phyloP scores from a whole-genome alignment of 2,888 invertebrate genomes.

The Protophormia terraenovae region DNA sequence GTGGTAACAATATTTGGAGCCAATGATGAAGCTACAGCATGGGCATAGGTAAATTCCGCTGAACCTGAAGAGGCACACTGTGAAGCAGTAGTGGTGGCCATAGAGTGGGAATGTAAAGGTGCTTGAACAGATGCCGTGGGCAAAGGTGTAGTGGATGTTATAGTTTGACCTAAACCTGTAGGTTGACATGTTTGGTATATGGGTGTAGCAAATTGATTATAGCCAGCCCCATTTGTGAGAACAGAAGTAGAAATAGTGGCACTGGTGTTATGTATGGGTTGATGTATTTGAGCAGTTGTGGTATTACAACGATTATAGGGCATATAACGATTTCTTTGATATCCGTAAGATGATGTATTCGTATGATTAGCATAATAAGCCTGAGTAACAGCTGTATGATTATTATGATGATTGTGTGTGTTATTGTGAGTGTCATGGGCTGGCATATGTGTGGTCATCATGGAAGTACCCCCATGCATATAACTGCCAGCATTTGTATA shows the following conservation, averaged over 20 bases:
- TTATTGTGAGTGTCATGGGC: slow-evolving; percentile 56
- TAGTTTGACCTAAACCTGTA: slow-evolving; percentile 41
- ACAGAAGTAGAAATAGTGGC: slow-evolving; percentile 50
- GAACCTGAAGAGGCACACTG: slow-evolving; percentile 45
- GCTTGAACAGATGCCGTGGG: slow-evolving; percentile 43
- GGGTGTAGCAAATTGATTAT: slow-evolving; percentile 72
- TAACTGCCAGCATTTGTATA: slow-evolving; percentile 51
- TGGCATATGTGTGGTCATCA: slow-evolving; percentile 57
- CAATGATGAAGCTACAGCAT: slow-evolving; percentile 56
- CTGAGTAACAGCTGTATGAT: slow-evolving; percentile 33
- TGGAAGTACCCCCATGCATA: slow-evolving; percentile 44
- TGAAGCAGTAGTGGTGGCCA: slow-evolving; percentile 35
- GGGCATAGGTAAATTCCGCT: slow-evolving; percentile 61
- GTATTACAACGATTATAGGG: slow-evolving; percentile 76
- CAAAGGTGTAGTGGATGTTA: slow-evolving; percentile 44
- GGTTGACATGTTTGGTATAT: slow-evolving; percentile 73
- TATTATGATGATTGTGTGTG: slow-evolving; percentile 16
- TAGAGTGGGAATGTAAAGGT: slow-evolving; percentile 5
- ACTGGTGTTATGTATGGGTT: slow-evolving; percentile 46
- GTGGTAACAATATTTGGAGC: slow-evolving; percentile 43
- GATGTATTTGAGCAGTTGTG: slow-evolving; percentile 47
- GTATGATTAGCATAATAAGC: slow-evolving; percentile 41
- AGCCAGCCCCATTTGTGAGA: slow-evolving; percentile 62
- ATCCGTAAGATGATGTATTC: slow-evolving; percentile 62
- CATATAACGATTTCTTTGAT: slow-evolving; percentile 78